Percentiles rank a stretch among this genome's conserved stretches.
These are phyloP conservation scores for Rhinolophus sinicus DNA, from an alignment of 2,113 vertebrate genomes.

Conservation along the genomic window DNA sequence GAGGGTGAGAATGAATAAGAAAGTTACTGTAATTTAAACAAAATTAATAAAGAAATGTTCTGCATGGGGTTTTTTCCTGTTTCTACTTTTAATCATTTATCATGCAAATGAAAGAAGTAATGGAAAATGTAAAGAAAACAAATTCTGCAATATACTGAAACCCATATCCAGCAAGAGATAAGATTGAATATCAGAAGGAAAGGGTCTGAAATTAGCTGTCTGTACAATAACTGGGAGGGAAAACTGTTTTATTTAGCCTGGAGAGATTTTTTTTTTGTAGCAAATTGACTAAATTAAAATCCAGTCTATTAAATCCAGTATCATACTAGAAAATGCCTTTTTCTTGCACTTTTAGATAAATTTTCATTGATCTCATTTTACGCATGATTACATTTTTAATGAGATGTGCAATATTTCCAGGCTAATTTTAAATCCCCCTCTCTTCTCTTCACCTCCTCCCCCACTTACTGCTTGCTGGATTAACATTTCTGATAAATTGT, in stretches of 20 bases:
- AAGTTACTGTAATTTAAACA: slow-evolving; percentile 86
- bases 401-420: slow-evolving; percentile 93
- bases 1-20: slow-evolving; percentile 65
- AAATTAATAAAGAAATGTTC: slow-evolving; percentile 90
- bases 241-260: slow-evolving; percentile 91
- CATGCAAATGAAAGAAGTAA: slow-evolving; percentile 91
- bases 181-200: slow-evolving; percentile 90
- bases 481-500: slow-evolving; percentile 92
- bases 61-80: slow-evolving; percentile 79
- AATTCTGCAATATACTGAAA: slow-evolving; percentile 88
- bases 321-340: slow-evolving; percentile 91
- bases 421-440: slow-evolving; percentile 92
- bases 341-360: slow-evolving; percentile 94
- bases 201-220: slow-evolving; percentile 91
- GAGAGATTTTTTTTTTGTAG: slow-evolving; percentile 94
- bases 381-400: slow-evolving; percentile 98
- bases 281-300: slow-evolving; percentile 95
- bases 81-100: slow-evolving; percentile 89
- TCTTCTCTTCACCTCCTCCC: slow-evolving; percentile 68
- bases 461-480: slow-evolving; percentile 86
- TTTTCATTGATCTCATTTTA: slow-evolving; percentile 98
- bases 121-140: slow-evolving; percentile 91
- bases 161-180: slow-evolving; percentile 88
- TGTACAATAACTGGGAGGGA: slow-evolving; percentile 90
- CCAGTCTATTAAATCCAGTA: slow-evolving; percentile 94